Base-by-base conservation (phyloP, 2,113 vertebrate genomes). In the Athene cunicularia region DNA sequence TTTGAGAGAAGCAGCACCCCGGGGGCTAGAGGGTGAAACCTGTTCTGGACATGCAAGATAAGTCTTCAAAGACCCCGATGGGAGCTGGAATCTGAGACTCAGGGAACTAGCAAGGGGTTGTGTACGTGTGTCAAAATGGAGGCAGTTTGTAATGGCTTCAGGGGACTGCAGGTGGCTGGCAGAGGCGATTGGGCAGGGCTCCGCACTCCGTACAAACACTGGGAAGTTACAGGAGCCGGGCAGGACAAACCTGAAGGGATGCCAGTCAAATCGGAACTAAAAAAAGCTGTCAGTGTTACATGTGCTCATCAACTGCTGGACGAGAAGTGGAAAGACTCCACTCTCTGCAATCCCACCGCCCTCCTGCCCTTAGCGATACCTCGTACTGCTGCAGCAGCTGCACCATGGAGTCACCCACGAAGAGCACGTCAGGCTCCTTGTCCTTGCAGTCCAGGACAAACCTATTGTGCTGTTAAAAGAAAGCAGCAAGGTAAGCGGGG, bases 391-490 rank as follows among this genome's bases (percentile, higher is more conserved):
- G 99, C 93, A 99, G 98, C 73, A 99, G 93, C 94, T 99, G 99
- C 64, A 99, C 98, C 99, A 99, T 99, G 88, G 99, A 99, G 97
- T 99, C 99, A 4, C 99, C 99, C 41, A 99, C 98, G 93, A 99
- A 99, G 62, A 99, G 98, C 77, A 99, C 98, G 4, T 99, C 98
- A 0, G 98, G 98, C 66, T 99, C 98, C 95, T 99, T 99, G 97
- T 99, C 98, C 56, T 99, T 99, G 96, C 98, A 99, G 95, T 99
- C 98, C 94, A 96, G 73, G 86, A 99, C 98, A 83, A 99, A 99
- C 17, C 98, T 97, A 72, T 98, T 98, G 96, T 99, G 98, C 98
- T 99, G 97, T 37, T 11, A 14, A 45, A 49, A 90, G 60, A 83
- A 88, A 96, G 76, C 67, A 66, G 60, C n/a, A 23, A 28, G 60